phyloP scores from a whole-genome alignment of 2,113 vertebrate genomes.

The Micronycteris hirsuta region DNA sequence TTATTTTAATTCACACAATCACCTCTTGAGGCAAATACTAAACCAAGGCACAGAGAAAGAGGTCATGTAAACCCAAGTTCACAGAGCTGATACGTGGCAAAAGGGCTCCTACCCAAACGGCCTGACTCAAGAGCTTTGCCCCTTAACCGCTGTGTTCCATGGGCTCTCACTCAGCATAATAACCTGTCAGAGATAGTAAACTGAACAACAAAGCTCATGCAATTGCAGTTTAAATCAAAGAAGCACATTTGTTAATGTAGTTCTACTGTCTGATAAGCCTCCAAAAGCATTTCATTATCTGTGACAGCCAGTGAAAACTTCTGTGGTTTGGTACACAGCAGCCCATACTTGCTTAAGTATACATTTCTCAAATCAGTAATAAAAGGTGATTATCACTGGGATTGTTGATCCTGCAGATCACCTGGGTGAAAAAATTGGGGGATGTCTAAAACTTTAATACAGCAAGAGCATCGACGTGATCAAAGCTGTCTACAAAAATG shows the following conservation, averaged over 20 bases:
- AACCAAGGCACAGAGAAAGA: not conserved
- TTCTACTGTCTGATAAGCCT: not conserved
- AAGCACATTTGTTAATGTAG: not conserved
- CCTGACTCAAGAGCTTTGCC: not conserved
- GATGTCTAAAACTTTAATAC: not conserved
- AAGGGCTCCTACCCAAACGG: not conserved
- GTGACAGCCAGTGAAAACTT: not conserved
- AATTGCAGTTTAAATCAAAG: not conserved
- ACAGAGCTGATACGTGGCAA: not conserved
- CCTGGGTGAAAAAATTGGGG: not conserved
- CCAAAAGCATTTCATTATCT: not conserved
- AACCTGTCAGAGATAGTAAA: not conserved
- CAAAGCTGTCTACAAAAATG: not conserved
- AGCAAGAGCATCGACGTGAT: not conserved
- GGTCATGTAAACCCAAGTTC: not conserved
- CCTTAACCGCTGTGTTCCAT: not conserved
- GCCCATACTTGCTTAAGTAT: not conserved
- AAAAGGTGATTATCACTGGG: not conserved
- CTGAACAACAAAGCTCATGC: not conserved
- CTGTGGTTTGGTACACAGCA: not conserved
- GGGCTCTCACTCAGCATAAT: not conserved
- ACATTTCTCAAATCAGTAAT: not conserved
- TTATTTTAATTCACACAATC: not conserved
- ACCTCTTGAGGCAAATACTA: not conserved
- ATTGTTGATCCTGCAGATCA: not conserved